Conservation (phyloP, 2,888 invertebrate species). For the Cosmorhoe ocellata region DNA sequence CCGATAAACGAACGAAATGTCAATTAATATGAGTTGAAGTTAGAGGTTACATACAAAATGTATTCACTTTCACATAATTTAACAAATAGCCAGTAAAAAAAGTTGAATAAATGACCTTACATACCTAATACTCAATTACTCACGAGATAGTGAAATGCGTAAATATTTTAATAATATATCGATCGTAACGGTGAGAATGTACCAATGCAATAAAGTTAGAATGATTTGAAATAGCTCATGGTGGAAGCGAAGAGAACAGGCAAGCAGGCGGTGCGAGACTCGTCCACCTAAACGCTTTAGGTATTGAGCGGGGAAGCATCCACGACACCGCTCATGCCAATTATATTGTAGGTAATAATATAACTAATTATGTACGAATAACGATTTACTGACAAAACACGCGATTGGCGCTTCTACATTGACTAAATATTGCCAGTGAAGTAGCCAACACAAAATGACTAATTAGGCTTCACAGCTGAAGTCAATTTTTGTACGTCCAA, state of each 20-base stretch:
- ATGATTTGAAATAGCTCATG: not conserved
- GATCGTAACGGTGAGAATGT: too few relatives aligned
- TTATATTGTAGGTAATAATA: conserved; percentile 79
- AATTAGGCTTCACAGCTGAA: not conserved
- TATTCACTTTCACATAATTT: conserved; percentile 1
- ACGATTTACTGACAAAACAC: conserved; percentile 60
- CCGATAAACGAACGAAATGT: conserved; percentile 49
- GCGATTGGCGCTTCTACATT: conserved; percentile 43
- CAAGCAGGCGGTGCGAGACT: conserved; percentile 61
- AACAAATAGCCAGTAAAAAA: too few relatives aligned
- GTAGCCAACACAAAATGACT: not conserved
- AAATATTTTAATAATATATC: too few relatives aligned
- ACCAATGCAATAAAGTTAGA: too few relatives aligned
- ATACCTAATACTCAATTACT: too few relatives aligned
- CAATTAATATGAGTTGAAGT: conserved; percentile 55
- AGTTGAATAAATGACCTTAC: too few relatives aligned
- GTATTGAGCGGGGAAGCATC: conserved; percentile 81
- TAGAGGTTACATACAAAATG: conserved; percentile 7
- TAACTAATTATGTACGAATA: conserved; percentile 75
- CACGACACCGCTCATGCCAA: conserved; percentile 81
- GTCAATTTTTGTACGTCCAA: conserved; percentile 16
- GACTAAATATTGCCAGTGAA: conserved; percentile 3
- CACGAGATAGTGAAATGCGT: too few relatives aligned
- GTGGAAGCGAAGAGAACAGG: conserved; percentile 2
- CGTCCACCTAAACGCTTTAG: conserved; percentile 81